Conservation (phyloP, 92 coral and sea anemone species). For the Umimayanthus chanpuru region DNA sequence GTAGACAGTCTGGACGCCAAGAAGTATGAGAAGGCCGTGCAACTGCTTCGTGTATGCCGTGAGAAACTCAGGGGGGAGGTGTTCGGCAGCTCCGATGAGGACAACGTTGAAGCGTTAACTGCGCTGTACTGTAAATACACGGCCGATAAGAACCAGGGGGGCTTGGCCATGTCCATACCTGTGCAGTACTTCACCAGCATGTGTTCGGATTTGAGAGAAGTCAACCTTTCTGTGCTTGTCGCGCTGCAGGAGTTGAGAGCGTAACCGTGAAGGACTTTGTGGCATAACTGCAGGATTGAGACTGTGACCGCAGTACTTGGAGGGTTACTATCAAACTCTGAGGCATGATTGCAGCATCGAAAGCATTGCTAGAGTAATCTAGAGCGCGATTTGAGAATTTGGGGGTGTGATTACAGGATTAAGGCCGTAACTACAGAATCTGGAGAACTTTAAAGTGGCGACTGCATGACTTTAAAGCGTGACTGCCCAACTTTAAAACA, state of each 20-base stretch:
- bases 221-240: constrained; percentile 76
- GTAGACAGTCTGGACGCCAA: constrained; percentile 66
- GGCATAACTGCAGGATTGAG: too few relatives aligned
- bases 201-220: constrained; percentile 89
- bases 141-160: constrained; percentile 81
- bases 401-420: too few relatives aligned
- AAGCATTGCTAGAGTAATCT: too few relatives aligned
- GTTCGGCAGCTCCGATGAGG: constrained; percentile 80
- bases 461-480: background rate
- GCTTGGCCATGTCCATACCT: constrained; percentile 87
- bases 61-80: constrained; percentile 69
- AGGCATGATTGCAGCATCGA: background rate
- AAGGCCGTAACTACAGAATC: too few relatives aligned
- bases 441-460: too few relatives aligned
- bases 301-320: background rate
- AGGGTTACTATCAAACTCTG: background rate
- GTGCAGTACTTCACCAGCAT: constrained; percentile 71
- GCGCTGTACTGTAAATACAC: constrained; percentile 77
- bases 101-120: constrained; percentile 77
- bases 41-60: constrained; percentile 73
- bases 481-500: background rate
- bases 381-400: too few relatives aligned
- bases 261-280: background rate
- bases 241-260: constrained; percentile 69
- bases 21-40: constrained; percentile 79